Evolutionary conservation across 2,797 vertebrate genomes (phyloP), one percentile per base, ranked within the genome.

Genomic region (Onychomys torridus): DNA sequence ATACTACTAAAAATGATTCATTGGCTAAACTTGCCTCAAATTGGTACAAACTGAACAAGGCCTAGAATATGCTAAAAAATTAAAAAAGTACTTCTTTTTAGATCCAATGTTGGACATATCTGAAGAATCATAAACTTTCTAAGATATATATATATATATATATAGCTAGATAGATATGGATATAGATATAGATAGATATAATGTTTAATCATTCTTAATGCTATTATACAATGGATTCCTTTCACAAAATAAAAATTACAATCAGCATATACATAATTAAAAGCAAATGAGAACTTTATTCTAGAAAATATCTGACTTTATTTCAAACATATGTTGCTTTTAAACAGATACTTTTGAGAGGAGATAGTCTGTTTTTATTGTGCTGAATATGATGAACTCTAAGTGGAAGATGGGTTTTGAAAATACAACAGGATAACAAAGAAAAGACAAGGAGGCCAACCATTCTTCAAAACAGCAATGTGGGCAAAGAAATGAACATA

Each of bases 221-320:
- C 0, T 29, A 93, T 17, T 92, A 40, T 25, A 69, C 93, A 94
- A 75, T 5, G n/a, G 9, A 46, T 94, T 23, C 8, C 65, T 57
- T 34, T 96, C 9, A 14, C 27, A 81, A 69, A 81, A 96, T 5
- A n/a, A 91, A 96, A 97, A 71, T 12, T 49, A 49, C 81, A 61
- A 77, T 69, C 0, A 46, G 46, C n/a, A 97, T 96, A 81, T 43
- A 2, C 19, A 71, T 8, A 32, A 69, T 92, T 79, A 93, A 95
- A 37, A 85, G 16, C 2, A 84, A 90, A 52, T 46, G 2, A 69
- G 3, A 91, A 73, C 86, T 94, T 84, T 78, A 77, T 71, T 83
- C 16, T 87, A 27, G 75, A 13, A 49, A 27, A 83, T 59, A 89
- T 83, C 29, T 96, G 57, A 84, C 14, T 94, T 95, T 37, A 90